Base-by-base conservation (phyloP, 2,888 invertebrate species). In the Acrobasis repandana region DNA sequence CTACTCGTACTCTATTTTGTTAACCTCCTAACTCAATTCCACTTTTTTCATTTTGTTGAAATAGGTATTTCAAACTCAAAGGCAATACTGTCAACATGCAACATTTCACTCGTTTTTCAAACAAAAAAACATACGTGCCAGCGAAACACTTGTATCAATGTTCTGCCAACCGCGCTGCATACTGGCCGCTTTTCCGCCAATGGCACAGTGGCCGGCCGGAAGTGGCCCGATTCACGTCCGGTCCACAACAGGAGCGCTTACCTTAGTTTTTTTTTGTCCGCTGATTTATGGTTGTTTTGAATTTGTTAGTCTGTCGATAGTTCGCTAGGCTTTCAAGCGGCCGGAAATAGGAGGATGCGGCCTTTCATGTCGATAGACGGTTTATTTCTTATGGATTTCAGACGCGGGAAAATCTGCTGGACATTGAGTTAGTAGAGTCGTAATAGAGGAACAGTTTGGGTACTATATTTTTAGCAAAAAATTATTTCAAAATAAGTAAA, bases 261-360 rank as follows among this genome's bases (percentile, higher is more conserved):
- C 91, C 91, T 91, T 88, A 79, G 85, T 91, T 90, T 88, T 92
- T 92, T 90, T 90, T 91, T 91, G 88, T 90, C 75, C 65, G 67
- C 82, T 88, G 91, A 92, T 91, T 90, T 92, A 92, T 90, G 79
- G 80, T 73, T 89, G 90, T 90, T 90, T 84, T 85, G 90, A 89
- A 89, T 89, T 89, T 89, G 88, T 85, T 84, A 77, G 78, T 72
- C 80, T 82, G 83, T 83, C 84, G 82, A 81, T 84, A 54, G 54
- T 43, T 54, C 38, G 54, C 54, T 38, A 16, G 54, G 38, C 54
- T 54, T 54, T 54, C 18, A 54, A 38, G 18, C 38, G 38, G 38
- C 18, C 58, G 58, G 58, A 58, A 50, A 58, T 58, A 49, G 58
- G 49, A 49, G 49, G 58, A 28, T 58, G 47, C 49, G 33, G 49